A percentile compares a stretch with the other conserved stretches of the same genome.
These are phyloP conservation scores for Machaerirhynchus nigripectus DNA, from an alignment of 2,113 vertebrate genomes.

Conservation along the genomic window DNA sequence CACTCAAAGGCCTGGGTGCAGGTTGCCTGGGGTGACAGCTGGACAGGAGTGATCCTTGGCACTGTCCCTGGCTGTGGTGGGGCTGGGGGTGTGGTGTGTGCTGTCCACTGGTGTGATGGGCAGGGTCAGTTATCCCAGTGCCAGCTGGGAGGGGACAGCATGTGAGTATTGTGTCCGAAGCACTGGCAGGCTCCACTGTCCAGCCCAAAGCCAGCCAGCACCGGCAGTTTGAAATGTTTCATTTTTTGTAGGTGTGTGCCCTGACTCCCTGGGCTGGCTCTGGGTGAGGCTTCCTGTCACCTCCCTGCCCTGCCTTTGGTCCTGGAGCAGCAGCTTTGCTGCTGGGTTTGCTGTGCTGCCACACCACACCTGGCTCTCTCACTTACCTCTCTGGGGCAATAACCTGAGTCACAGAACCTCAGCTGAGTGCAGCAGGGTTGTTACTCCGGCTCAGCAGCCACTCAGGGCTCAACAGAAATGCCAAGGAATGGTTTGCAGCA, in stretches of 20 bases:
- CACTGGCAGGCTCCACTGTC: not conserved
- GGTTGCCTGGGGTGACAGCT: not conserved
- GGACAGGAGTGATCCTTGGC: not conserved
- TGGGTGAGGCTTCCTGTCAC: not conserved
- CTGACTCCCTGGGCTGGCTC: too few species aligned
- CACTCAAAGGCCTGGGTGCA: not conserved
- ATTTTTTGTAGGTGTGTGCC: not conserved
- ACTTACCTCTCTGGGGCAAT: not conserved
- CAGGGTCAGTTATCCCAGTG: not conserved
- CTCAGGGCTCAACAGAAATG: not conserved
- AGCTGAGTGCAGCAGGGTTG: not conserved
- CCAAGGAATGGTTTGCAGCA: not conserved
- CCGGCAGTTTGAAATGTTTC: not conserved
- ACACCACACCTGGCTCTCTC: not conserved
- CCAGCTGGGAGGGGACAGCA: not conserved
- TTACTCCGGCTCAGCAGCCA: not conserved
- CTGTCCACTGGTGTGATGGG: not conserved
- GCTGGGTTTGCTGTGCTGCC: not conserved
- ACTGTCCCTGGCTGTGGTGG: rapidly evolving
- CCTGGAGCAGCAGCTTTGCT: not conserved
- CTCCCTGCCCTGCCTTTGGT: not conserved
- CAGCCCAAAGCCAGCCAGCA: not conserved
- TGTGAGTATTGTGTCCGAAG: not conserved
- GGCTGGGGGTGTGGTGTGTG: rapidly evolving
- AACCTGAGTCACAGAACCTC: not conserved